Evolutionary conservation across 2,888 invertebrate species (phyloP), one percentile per base, ranked within the genome.

Genomic region (Operophtera brumata): DNA sequence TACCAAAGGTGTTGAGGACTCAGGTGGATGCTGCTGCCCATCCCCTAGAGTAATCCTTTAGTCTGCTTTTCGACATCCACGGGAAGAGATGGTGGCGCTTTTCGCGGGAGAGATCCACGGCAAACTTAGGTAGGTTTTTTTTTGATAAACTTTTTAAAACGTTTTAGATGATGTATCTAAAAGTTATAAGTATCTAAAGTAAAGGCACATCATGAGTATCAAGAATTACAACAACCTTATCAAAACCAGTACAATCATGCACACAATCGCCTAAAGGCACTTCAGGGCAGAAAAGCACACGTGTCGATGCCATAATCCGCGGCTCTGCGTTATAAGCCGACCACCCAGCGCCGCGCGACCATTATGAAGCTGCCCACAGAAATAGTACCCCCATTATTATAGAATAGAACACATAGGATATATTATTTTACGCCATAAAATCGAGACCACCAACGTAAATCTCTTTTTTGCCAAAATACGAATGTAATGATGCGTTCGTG

Each of bases 281-380:
- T 85, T 70, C 73, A 82, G 73, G 69, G 74, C 73, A 77, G 70
- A 77, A 73, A 71, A 78, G 79, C 80, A 84, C 87, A 86, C 86
- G 88, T 88, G 88, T 88, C 85, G 85, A 89, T 84, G 81, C 75
- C 73, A 73, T 89, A 88, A 89, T 88, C 89, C 83, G 65, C 61
- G 72, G 82, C 82, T 86, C 84, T 82, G 75, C 78, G 58, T 70
- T 71, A 76, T 85, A 84, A 86, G 86, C 86, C 88, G 89, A 87
- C 89, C 89, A 90, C 89, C 89, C 88, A 84, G 68, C 62, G 72
- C 65, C 66, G 67, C 65, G 57, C 73, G 76, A 71, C 82, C 76
- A 80, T 77, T 74, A 78, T 73, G 78, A 80, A 77, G 67, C 81
- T 84, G 85, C 78, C 83, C 82, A 82, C 78, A 80, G 78, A 76